Percentiles rank a stretch among this genome's conserved stretches.
phyloP scores from a whole-genome alignment of 2,888 invertebrate genomes.

The Empis livida region DNA sequence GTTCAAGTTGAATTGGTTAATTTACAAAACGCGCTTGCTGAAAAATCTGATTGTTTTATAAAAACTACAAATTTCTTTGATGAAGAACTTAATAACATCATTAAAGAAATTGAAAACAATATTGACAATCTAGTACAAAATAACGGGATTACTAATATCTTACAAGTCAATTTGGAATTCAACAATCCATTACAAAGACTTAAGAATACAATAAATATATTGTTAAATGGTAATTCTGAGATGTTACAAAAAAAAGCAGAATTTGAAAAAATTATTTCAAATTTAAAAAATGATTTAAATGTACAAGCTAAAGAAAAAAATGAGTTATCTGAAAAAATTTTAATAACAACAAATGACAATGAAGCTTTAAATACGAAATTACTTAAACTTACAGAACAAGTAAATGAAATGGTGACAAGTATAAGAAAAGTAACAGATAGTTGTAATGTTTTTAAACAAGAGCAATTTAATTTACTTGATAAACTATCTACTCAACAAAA shows the following conservation, averaged over 20 bases:
- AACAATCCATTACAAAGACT: neutral
- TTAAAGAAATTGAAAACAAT: neutral
- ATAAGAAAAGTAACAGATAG: too few relatives aligned
- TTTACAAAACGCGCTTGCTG: neutral
- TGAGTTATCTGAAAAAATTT: too few relatives aligned
- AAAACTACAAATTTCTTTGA: neutral
- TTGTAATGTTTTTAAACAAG: too few relatives aligned
- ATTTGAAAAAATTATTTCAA: neutral
- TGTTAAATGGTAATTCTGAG: neutral
- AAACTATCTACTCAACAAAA: too few relatives aligned
- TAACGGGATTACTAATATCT: neutral
- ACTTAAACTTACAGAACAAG: too few relatives aligned
- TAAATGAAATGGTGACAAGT: too few relatives aligned
- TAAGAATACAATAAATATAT: neutral
- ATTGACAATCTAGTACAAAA: neutral
- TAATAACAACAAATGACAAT: too few relatives aligned
- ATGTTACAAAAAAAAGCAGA: neutral
- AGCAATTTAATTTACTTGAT: too few relatives aligned
- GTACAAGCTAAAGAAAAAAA: too few relatives aligned
- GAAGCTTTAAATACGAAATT: too few relatives aligned
- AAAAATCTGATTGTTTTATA: neutral
- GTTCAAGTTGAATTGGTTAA: neutral
- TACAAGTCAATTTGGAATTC: neutral
- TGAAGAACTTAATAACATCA: neutral
- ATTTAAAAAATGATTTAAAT: neutral